Evolutionary conservation across 2,113 vertebrate genomes (phyloP).

Genomic region (Ophthalmotilapia sp.): DNA sequence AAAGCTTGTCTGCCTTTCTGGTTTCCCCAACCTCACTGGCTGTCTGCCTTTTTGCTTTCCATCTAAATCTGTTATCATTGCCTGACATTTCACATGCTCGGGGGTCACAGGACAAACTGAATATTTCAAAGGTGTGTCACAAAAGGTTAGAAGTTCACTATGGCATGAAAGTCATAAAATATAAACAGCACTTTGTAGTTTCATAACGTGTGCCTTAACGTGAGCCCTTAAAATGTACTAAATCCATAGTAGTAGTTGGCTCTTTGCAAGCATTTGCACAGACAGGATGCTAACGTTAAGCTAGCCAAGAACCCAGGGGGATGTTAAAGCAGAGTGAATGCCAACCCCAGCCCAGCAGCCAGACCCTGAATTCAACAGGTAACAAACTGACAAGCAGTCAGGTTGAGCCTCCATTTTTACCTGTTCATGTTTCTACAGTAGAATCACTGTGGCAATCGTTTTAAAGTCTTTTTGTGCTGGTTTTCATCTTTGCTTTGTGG

Average conservation of each 20-base stretch:
- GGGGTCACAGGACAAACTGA: constrained; percentile 9
- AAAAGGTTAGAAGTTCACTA: background rate
- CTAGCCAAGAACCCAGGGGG: background rate
- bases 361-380: background rate
- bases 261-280: background rate
- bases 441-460: background rate
- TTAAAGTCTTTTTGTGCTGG: background rate
- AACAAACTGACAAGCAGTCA: background rate
- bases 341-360: background rate
- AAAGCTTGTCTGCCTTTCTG: constrained; percentile 5
- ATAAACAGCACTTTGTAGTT: background rate
- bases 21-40: background rate
- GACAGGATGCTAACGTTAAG: background rate
- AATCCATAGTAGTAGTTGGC: background rate
- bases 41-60: constrained; percentile 3
- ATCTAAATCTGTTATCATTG: constrained; percentile 12
- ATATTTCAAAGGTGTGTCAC: constrained; percentile 17
- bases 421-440: background rate
- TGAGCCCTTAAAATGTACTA: background rate
- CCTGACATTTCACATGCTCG: constrained; percentile 44
- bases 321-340: background rate
- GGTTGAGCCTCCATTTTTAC: background rate
- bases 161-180: background rate
- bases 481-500: background rate
- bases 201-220: background rate